phyloP scores from a whole-genome alignment of 2,888 invertebrate genomes.

The Lymantria monacha region DNA sequence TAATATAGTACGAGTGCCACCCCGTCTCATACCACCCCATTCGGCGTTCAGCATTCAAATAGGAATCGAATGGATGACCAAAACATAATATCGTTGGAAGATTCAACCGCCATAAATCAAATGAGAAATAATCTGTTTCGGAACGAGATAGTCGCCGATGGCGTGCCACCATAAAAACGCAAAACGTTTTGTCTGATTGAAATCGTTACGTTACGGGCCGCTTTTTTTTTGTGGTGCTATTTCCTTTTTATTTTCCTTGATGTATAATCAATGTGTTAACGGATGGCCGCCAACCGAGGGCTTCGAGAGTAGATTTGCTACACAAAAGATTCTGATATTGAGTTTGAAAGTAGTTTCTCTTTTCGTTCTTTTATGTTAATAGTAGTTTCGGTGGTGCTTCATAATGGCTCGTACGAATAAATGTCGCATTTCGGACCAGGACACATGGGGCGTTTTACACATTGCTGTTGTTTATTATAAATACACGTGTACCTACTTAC shows the following conservation, averaged over 20 bases:
- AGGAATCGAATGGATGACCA: conserved; percentile 83
- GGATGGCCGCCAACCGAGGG: conserved; percentile 72
- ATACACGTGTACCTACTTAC: conserved; percentile 31
- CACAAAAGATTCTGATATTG: conserved; percentile 80
- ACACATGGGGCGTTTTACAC: conserved; percentile 51
- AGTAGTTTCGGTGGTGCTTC: conserved; percentile 67
- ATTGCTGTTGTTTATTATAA: conserved; percentile 51
- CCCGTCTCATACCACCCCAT: conserved; percentile 78
- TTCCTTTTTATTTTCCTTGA: conserved; percentile 79
- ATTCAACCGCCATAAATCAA: conserved; percentile 82
- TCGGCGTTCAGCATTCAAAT: conserved; percentile 81
- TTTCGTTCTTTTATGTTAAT: conserved; percentile 76
- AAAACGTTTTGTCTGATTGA: conserved; percentile 82
- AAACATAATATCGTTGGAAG: conserved; percentile 82
- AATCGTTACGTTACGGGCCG: conserved; percentile 70
- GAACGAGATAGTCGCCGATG: conserved; percentile 79
- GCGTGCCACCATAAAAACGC: conserved; percentile 79
- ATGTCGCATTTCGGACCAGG: conserved; percentile 59
- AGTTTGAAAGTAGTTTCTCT: conserved; percentile 79
- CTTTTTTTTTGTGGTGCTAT: conserved; percentile 69
- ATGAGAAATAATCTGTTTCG: conserved; percentile 83
- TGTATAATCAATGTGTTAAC: conserved; percentile 82
- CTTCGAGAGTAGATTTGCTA: conserved; percentile 74
- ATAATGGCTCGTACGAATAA: conserved; percentile 72
- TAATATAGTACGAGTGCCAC: conserved; percentile 81